Percentiles rank a stretch among this genome's conserved stretches.
Conservation (phyloP, 2,888 invertebrate species). For the Gari tellinella region DNA sequence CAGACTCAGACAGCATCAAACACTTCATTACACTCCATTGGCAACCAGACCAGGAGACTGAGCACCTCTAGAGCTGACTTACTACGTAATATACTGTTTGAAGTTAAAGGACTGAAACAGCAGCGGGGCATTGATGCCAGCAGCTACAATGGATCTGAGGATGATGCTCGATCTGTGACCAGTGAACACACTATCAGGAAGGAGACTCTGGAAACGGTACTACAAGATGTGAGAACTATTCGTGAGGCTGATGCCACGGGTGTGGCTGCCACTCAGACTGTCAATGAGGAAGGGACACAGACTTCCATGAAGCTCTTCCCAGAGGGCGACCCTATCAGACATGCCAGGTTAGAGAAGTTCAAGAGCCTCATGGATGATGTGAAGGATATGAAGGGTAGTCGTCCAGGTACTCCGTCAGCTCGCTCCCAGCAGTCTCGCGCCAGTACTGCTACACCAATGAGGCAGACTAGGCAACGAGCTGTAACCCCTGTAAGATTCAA, state of each 20-base stretch:
- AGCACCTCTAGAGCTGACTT: slow-evolving; percentile 73
- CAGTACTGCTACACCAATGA: slow-evolving; percentile 56
- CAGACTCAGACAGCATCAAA: slow-evolving; percentile 74
- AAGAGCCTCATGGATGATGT: slow-evolving; percentile 74
- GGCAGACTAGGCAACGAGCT: slow-evolving; percentile 49
- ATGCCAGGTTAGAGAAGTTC: slow-evolving; percentile 71
- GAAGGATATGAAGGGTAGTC: slow-evolving; percentile 66
- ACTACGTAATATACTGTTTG: slow-evolving; percentile 72
- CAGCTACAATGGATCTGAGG: slow-evolving; percentile 61
- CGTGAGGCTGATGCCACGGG: slow-evolving; percentile 69
- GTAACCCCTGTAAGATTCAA: slow-evolving; percentile 64
- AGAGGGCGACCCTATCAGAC: slow-evolving; percentile 69
- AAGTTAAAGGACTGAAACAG: slow-evolving; percentile 77
- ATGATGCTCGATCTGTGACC: slow-evolving; percentile 65
- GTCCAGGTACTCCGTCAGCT: slow-evolving; percentile 53
- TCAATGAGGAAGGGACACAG: slow-evolving; percentile 74
- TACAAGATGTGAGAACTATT: slow-evolving; percentile 70
- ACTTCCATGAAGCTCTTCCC: slow-evolving; percentile 74
- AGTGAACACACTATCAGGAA: slow-evolving; percentile 72
- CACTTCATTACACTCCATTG: slow-evolving; percentile 74
- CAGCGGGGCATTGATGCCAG: slow-evolving; percentile 71
- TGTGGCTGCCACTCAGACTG: slow-evolving; percentile 72
- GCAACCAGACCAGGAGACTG: slow-evolving; percentile 72
- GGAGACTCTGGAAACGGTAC: slow-evolving; percentile 69
- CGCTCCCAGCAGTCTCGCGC: slow-evolving; percentile 55